Evolutionary conservation across 2,888 invertebrate genomes (phyloP).

Genomic region (Meandrusa payeni): DNA sequence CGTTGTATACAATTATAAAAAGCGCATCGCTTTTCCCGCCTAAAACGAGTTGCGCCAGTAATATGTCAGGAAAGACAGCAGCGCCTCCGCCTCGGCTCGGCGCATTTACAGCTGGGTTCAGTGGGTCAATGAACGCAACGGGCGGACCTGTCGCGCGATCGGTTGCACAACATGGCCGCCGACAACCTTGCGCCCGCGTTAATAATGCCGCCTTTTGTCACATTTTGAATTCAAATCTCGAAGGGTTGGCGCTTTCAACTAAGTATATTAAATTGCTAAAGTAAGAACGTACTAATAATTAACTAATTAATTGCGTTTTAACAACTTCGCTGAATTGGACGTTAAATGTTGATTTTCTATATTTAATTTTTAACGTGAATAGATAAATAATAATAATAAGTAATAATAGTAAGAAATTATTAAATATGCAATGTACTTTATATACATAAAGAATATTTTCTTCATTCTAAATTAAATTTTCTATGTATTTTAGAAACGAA

Average conservation of each 20-base stretch:
- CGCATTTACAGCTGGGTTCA: constrained; percentile 56
- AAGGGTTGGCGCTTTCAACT: constrained; percentile 15
- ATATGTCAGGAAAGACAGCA: constrained; percentile 27
- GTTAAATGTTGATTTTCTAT: too few relatives aligned
- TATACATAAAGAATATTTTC: too few relatives aligned
- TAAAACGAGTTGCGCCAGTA: constrained; percentile 7
- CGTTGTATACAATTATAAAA: background rate
- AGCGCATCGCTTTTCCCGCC: constrained; percentile 16
- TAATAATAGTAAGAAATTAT: too few relatives aligned
- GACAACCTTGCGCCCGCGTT: constrained; percentile 44
- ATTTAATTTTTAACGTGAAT: too few relatives aligned
- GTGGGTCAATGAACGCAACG: constrained; percentile 70
- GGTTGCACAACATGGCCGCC: constrained; percentile 57
- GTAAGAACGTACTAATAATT: too few relatives aligned
- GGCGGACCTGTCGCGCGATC: constrained; percentile 54
- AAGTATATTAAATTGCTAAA: too few relatives aligned
- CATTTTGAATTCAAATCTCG: constrained; percentile 13
- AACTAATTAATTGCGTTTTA: too few relatives aligned
- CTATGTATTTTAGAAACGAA: too few relatives aligned
- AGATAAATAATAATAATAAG: too few relatives aligned
- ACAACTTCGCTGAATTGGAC: too few relatives aligned
- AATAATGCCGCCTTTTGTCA: constrained; percentile 26
- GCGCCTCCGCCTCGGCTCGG: constrained; percentile 30
- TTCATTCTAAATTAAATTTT: too few relatives aligned
- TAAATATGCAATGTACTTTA: too few relatives aligned